A percentile compares a stretch with the other conserved stretches of the same genome.
These are phyloP conservation scores for Mohoua ochrocephala DNA, from an alignment of 2,113 vertebrate species.

Conservation along the genomic window DNA sequence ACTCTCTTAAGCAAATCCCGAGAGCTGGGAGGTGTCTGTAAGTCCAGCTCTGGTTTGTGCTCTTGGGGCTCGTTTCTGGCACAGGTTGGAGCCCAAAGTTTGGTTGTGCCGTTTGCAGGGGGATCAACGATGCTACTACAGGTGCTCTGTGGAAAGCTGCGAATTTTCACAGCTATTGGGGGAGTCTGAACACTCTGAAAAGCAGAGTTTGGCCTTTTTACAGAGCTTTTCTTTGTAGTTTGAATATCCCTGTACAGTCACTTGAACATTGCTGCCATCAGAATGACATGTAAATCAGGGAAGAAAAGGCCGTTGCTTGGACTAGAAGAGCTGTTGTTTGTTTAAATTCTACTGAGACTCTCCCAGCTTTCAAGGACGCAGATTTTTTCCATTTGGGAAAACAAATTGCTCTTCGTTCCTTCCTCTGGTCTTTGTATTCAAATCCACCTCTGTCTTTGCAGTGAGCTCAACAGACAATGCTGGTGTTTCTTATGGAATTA, in stretches of 20 bases:
- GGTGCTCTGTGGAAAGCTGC: background rate
- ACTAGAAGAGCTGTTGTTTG: conserved; percentile 26
- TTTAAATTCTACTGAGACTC: conserved; percentile 21
- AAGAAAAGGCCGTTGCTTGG: background rate
- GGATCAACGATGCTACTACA: background rate
- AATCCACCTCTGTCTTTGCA: conserved; percentile 18
- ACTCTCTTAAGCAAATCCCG: background rate
- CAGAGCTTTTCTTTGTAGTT: conserved; percentile 39
- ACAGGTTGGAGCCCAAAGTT: conserved; percentile 14
- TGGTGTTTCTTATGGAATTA: background rate
- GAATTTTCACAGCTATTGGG: background rate
- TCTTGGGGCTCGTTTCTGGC: conserved; percentile 18
- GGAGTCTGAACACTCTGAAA: background rate
- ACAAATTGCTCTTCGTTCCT: background rate
- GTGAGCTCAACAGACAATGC: background rate
- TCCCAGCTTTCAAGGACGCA: background rate
- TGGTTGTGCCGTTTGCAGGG: background rate
- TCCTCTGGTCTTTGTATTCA: background rate
- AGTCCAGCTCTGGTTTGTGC: background rate
- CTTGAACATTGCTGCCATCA: background rate
- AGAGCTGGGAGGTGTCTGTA: conserved; percentile 3
- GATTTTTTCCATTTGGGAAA: background rate
- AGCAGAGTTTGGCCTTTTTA: conserved; percentile 11
- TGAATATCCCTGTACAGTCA: conserved; percentile 25
- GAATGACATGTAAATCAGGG: conserved; percentile 32